phyloP scores from a whole-genome alignment of 2,888 invertebrate genomes.

The Seira sanloemensis region DNA sequence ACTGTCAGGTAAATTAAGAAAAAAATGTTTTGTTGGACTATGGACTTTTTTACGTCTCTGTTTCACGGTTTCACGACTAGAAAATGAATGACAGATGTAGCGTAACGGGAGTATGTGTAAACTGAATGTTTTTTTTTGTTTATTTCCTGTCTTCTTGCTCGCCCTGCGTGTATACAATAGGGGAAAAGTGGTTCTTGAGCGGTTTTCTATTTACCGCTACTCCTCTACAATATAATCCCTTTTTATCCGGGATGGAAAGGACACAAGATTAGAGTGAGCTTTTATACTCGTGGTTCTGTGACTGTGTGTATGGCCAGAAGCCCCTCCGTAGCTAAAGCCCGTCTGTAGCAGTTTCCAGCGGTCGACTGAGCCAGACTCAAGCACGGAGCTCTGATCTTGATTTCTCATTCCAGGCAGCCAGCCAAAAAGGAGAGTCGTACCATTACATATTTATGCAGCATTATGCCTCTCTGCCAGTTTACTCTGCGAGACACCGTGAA shows the following conservation, averaged over 20 bases:
- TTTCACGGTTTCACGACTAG: not conserved
- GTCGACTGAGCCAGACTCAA: not conserved
- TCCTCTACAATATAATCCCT: not conserved
- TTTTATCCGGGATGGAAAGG: constrained; percentile 5
- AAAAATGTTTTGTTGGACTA: too few species aligned
- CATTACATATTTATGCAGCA: not conserved
- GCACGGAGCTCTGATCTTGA: not conserved
- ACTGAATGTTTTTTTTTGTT: not conserved
- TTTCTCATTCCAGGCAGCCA: constrained; percentile 10
- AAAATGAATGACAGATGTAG: constrained; percentile 2
- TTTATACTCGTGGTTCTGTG: not conserved
- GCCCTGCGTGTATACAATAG: not conserved
- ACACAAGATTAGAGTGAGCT: not conserved
- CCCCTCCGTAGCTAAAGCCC: not conserved
- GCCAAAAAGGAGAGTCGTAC: not conserved
- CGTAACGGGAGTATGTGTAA: not conserved
- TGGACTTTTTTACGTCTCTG: not conserved
- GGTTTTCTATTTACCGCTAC: constrained; percentile 43
- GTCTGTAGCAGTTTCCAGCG: constrained; percentile 13
- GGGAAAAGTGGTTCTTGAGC: constrained; percentile 9
- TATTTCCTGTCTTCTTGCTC: not conserved
- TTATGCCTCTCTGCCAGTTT: not conserved
- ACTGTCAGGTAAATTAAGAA: too few species aligned
- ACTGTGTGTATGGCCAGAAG: not conserved
- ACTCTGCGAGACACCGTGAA: not conserved